A percentile compares a stretch with the other conserved stretches of the same genome.
Conservation (phyloP, 2,797 vertebrate genomes). For the Oryzias sinensis region DNA sequence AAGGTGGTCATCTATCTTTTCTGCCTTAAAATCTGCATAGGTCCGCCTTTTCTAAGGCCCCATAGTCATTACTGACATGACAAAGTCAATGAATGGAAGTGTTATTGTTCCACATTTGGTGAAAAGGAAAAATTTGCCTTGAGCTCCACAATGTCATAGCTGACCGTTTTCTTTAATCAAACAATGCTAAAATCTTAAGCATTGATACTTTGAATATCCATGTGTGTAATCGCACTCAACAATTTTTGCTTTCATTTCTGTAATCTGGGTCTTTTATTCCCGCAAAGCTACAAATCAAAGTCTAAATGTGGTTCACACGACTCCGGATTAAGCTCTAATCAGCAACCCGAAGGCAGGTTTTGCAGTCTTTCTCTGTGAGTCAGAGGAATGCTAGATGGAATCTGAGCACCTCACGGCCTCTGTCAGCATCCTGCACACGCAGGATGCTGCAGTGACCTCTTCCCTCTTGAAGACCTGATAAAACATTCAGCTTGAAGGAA, state of each 20-base stretch:
- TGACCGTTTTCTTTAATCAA: conserved; percentile 32
- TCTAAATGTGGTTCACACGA: conserved; percentile 45
- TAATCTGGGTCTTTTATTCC: conserved; percentile 55
- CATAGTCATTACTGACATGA: conserved; percentile 13
- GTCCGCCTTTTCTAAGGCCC: conserved; percentile 30
- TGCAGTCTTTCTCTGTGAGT: conserved; percentile 49
- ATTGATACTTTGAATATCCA: conserved; percentile 31
- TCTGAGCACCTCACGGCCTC: conserved; percentile 27
- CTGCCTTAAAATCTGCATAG: conserved; percentile 41
- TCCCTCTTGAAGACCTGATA: conserved; percentile 16
- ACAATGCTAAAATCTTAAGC: conserved; percentile 13
- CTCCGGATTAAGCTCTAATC: conserved; percentile 61
- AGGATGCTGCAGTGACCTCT: conserved; percentile 33
- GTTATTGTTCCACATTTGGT: conserved; percentile 37
- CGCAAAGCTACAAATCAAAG: conserved; percentile 59
- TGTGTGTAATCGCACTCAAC: conserved; percentile 6
- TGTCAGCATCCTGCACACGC: conserved; percentile 20
- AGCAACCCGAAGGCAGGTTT: conserved; percentile 56
- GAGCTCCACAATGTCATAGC: conserved; percentile 11
- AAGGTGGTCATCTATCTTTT: conserved; percentile 54
- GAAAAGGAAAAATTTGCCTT: conserved; percentile 24
- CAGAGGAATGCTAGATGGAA: conserved; percentile 56
- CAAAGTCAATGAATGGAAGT: conserved; percentile 24
- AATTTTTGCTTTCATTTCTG: conserved; percentile 46
- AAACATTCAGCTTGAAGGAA: conserved; percentile 36